phyloP scores from a whole-genome alignment of 2,797 vertebrate genomes.

The Manis pentadactyla region DNA sequence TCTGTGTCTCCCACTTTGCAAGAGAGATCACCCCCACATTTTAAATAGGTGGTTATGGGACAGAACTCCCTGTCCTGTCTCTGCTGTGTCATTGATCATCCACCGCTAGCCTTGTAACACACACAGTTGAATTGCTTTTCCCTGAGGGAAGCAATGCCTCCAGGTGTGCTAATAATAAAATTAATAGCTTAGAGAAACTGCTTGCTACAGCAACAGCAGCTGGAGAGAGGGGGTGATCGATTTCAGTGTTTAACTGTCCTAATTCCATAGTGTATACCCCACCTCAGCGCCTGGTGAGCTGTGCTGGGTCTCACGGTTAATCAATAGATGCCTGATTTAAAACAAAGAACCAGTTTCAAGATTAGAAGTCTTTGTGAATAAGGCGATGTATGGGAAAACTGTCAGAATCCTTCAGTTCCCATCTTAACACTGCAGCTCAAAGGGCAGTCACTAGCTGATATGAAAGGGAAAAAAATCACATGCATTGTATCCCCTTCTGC shows the following conservation, averaged over 20 bases:
- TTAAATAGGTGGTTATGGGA: constrained; percentile 58
- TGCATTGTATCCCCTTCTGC: constrained; percentile 39
- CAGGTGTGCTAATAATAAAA: constrained; percentile 93
- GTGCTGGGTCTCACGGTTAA: constrained; percentile 83
- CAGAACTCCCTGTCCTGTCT: constrained; percentile 18
- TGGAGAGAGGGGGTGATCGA: constrained; percentile 86
- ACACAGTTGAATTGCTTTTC: constrained; percentile 89
- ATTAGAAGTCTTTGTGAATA: constrained; percentile 88
- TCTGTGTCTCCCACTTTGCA: background rate
- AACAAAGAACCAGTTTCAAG: constrained; percentile 85
- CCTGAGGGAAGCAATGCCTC: constrained; percentile 88
- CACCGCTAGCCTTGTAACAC: constrained; percentile 84
- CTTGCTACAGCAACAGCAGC: constrained; percentile 87
- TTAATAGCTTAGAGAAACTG: constrained; percentile 92
- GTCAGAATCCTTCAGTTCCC: constrained; percentile 81
- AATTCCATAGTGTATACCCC: constrained; percentile 86
- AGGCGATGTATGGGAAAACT: constrained; percentile 84
- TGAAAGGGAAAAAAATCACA: background rate
- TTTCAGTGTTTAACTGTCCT: constrained; percentile 90
- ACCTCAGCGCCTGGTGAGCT: constrained; percentile 85
- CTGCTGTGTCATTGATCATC: constrained; percentile 87
- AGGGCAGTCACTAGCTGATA: constrained; percentile 58
- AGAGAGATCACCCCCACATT: constrained; percentile 53
- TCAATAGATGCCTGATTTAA: constrained; percentile 89
- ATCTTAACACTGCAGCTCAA: constrained; percentile 61